A percentile compares a stretch with the other conserved stretches of the same genome.
These are phyloP conservation scores for Aeoliscus strigatus DNA, from an alignment of 2,797 vertebrate species.

Conservation along the genomic window DNA sequence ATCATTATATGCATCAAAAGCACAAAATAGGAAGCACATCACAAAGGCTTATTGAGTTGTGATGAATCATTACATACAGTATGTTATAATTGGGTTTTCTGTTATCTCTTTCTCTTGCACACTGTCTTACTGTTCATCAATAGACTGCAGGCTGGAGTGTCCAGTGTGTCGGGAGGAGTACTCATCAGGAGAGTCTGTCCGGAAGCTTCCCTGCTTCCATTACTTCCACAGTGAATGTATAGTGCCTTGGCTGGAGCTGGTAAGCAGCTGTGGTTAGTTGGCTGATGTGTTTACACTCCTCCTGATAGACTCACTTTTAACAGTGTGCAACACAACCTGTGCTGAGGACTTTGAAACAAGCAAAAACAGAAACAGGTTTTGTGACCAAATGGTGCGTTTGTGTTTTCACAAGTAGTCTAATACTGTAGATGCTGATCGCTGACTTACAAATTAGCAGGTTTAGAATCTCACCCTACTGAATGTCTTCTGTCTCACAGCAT, in stretches of 20 bases:
- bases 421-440: background rate
- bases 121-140: constrained; percentile 10
- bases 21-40: too few relatives aligned
- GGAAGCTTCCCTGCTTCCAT: constrained; percentile 88
- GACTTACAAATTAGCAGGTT: background rate
- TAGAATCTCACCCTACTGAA: background rate
- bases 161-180: constrained; percentile 90
- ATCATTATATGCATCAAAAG: too few relatives aligned
- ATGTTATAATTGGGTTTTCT: constrained; percentile 6
- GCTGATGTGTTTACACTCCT: constrained; percentile 7
- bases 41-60: background rate
- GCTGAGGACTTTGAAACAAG: background rate
- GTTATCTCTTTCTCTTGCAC: constrained; percentile 2
- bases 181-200: constrained; percentile 76
- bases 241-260: constrained; percentile 92
- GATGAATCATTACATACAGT: constrained; percentile 14
- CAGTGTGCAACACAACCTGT: constrained; percentile 10
- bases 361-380: constrained; percentile 10
- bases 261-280: constrained; percentile 56
- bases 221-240: constrained; percentile 90
- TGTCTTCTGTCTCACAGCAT: constrained; percentile 70
- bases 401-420: constrained; percentile 5
- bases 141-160: constrained; percentile 78
- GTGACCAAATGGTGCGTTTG: background rate
- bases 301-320: constrained; percentile 12